Evolutionary conservation across 2,113 vertebrate genomes (phyloP), one percentile per base, ranked within the genome.

Genomic region (Penelope pileata): DNA sequence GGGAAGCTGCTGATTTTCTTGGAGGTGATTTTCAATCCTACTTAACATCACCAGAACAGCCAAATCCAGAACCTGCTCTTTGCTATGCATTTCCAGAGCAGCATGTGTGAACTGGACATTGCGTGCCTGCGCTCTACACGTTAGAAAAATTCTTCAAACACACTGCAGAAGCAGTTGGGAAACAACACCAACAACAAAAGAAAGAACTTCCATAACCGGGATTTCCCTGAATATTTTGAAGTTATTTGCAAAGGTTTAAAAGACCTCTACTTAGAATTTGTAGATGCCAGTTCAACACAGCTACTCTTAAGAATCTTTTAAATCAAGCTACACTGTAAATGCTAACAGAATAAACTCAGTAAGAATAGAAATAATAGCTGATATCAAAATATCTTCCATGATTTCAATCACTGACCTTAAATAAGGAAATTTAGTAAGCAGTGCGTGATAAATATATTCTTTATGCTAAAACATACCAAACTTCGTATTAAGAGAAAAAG

Each of bases 1-100:
- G 60, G 94, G 81, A 60, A 86, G 86, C 40, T 89, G 64, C 19
- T 9, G 66, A 89, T 84, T 94, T 91, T 75, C 90, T 40, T 38
- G 32, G 81, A 89, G 62, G 54, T 16, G 1, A 29, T 92, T 78
- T 92, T 88, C 91, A 81, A 59, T 50, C 76, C 94, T 50, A 6
- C 50, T 93, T 88, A 69, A 76, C 53, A 83, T 81, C 70, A 79
- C 60, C 78, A 70, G 26, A 89, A 91, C 30, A 74, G 58, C 60
- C 38, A 67, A 77, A 92, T n/a, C 59, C 80, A 92, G 66, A 70
- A 47, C 16, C 14, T 2, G 51, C 72, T 51, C 84, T 72, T 23
- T 54, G 77, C 67, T 48, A 67, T 2, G 23, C 0, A 0, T 38
- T 91, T 90, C 80, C 50, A 0, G 0, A 92, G 78, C 38, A 40